Base-by-base conservation (phyloP, 2,888 invertebrate species). In the Lochmaea crataegi region DNA sequence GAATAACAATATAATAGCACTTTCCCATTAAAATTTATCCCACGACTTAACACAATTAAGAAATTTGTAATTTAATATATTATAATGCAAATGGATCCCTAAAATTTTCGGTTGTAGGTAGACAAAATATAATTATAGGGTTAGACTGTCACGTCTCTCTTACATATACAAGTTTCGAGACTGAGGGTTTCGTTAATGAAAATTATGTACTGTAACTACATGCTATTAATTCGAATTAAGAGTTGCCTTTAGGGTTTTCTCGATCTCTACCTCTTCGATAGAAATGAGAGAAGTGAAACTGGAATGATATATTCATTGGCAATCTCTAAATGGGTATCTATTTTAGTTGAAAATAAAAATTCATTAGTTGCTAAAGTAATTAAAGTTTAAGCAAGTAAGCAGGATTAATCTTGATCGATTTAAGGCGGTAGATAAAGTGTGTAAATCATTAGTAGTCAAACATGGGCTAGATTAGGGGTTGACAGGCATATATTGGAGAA, bases 71-170 rank as follows among this genome's bases (percentile, higher is more conserved):
- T 48, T 48, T n/a, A 48, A 48, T 48, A n/a, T 48, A 48, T n/a
- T n/a, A 48, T 48, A 48, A 48, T 48, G 48, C n/a, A 48, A 48
- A 48, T 18, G 53, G 18, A 18, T 53, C 53, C 53, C 16, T 53
- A n/a, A 53, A 2, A 53, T 18, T 3, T 53, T 53, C 53, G 16
- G 53, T 9, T 6, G 53, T 53, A 10, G 53, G 53, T 53, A 53
- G 53, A 18, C 53, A 53, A 18, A 53, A 53, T 53, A 53, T 53
- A 53, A 53, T 53, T 53, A 53, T 18, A 18, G 18, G 18, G 53
- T 53, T 53, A 53, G 53, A 53, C 53, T 16, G 53, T 53, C 53
- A 53, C 53, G 53, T 53, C 18, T 53, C 53, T 53, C 53, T 18
- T 53, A 53, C 16, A 53, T 16, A 53, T 18, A 18, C 53, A 53